Conservation (phyloP, 2,113 vertebrate species). For the Hassar affinis region DNA sequence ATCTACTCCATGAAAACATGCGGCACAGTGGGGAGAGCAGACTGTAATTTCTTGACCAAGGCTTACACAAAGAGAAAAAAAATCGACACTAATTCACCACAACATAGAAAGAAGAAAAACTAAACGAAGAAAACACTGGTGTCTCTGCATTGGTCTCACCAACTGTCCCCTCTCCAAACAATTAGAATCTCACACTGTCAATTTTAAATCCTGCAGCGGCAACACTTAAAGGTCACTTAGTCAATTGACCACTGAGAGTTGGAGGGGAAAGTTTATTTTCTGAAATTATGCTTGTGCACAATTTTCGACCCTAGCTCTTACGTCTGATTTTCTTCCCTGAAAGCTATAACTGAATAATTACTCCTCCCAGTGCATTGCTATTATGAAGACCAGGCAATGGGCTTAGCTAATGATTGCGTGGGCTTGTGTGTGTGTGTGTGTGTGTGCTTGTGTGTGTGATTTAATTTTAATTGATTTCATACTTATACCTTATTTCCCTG, state of each 20-base stretch:
- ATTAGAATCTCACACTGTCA: slow-evolving; percentile 36
- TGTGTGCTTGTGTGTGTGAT: slow-evolving; percentile 10
- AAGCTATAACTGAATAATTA: slow-evolving; percentile 29
- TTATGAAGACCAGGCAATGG: neutral
- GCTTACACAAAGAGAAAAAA: slow-evolving; percentile 30
- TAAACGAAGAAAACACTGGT: neutral
- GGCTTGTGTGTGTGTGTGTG: neutral
- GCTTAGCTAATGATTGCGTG: slow-evolving; percentile 14
- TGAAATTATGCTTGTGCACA: slow-evolving; percentile 30
- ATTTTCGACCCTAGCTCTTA: neutral
- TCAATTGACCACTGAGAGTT: slow-evolving; percentile 34
- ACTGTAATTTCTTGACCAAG: slow-evolving; percentile 40
- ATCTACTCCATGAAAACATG: slow-evolving; percentile 35
- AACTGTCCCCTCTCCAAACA: slow-evolving; percentile 19
- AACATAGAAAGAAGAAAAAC: neutral
- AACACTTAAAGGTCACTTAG: slow-evolving; percentile 27
- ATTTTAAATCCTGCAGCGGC: slow-evolving; percentile 27
- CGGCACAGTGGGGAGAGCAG: slow-evolving; percentile 12
- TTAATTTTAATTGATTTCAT: slow-evolving; percentile 12
- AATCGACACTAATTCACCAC: slow-evolving; percentile 25
- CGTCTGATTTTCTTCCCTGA: slow-evolving; percentile 15
- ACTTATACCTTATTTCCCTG: neutral
- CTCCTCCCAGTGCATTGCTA: neutral
- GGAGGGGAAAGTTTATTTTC: slow-evolving; percentile 35
- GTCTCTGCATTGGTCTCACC: neutral